Percentiles rank a stretch among this genome's conserved stretches.
phyloP scores from a whole-genome alignment of 2,113 vertebrate genomes.

The Plectropomus leopardus region DNA sequence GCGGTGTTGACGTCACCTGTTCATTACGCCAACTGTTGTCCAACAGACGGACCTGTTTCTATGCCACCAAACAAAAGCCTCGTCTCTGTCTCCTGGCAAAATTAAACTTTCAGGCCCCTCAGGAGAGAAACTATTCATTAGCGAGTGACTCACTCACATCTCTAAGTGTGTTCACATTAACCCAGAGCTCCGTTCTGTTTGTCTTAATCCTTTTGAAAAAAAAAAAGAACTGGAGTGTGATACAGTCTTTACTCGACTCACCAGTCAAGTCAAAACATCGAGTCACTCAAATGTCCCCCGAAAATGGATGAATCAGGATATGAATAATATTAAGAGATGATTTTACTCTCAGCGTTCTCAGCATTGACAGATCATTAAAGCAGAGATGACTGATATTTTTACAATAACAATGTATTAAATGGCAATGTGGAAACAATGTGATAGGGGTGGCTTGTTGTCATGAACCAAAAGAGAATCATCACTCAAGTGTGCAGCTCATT shows the following conservation, averaged over 20 bases:
- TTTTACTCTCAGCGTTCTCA: constrained; percentile 1
- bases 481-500: too few relatives aligned
- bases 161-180: constrained; percentile 33
- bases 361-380: too few relatives aligned
- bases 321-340: not conserved
- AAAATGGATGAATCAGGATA: constrained; percentile 10
- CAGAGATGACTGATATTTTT: too few relatives aligned
- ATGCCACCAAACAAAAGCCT: constrained; percentile 65
- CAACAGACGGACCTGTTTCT: constrained; percentile 63
- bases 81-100: constrained; percentile 63
- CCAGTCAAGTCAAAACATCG: constrained; percentile 10
- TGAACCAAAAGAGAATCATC: too few relatives aligned
- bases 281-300: not conserved
- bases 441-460: too few relatives aligned
- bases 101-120: constrained; percentile 33
- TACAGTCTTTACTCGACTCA: not conserved
- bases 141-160: constrained; percentile 58
- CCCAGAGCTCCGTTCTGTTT: not conserved
- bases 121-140: constrained; percentile 56
- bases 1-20: constrained; percentile 54
- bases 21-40: constrained; percentile 48
- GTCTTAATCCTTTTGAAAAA: not conserved
- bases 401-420: too few relatives aligned
- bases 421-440: too few relatives aligned
- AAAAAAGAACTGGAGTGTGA: not conserved